These are phyloP conservation scores for Apostichopus californicus DNA, from an alignment of 35 echinoderm and acorn worm species.

Conservation along the genomic window DNA sequence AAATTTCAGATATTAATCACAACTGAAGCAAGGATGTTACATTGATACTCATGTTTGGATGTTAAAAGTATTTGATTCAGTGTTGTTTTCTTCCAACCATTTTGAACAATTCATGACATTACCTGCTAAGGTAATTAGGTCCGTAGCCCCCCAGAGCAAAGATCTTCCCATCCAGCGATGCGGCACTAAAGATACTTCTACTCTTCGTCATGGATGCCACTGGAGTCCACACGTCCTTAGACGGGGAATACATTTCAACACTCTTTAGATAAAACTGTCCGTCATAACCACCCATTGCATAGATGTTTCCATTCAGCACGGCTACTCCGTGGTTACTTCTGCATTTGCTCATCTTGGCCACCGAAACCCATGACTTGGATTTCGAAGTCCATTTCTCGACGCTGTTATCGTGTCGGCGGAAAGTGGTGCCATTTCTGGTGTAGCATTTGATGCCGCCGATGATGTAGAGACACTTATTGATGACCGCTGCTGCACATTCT, in stretches of 20 bases:
- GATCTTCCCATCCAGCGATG: constrained; percentile 84
- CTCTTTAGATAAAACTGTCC: constrained; percentile 92
- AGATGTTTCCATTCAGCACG: constrained; percentile 89
- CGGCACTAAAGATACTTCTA: constrained; percentile 89
- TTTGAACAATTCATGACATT: no score
- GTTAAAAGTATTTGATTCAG: no score
- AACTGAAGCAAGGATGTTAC: no score
- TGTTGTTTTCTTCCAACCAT: no score
- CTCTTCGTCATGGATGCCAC: constrained; percentile 89
- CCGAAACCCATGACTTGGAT: constrained; percentile 76
- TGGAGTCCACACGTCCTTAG: constrained; percentile 76
- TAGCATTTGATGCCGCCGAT: constrained; percentile 84
- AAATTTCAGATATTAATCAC: no score
- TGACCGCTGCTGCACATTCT: constrained; percentile 82
- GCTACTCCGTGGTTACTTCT: constrained; percentile 89
- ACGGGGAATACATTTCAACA: constrained; percentile 81
- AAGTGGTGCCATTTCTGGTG: constrained; percentile 66
- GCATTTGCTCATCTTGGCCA: constrained; percentile 82
- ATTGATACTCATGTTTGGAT: no score
- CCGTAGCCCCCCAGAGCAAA: constrained; percentile 98
- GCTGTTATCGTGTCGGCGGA: constrained; percentile 86
- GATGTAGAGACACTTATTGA: constrained; percentile 86
- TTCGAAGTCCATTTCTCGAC: constrained; percentile 81
- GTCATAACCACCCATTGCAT: constrained; percentile 91
- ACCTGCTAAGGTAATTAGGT: constrained; percentile 86